phyloP scores from a whole-genome alignment of 2,888 invertebrate species.

The Acanthopleura granulata region DNA sequence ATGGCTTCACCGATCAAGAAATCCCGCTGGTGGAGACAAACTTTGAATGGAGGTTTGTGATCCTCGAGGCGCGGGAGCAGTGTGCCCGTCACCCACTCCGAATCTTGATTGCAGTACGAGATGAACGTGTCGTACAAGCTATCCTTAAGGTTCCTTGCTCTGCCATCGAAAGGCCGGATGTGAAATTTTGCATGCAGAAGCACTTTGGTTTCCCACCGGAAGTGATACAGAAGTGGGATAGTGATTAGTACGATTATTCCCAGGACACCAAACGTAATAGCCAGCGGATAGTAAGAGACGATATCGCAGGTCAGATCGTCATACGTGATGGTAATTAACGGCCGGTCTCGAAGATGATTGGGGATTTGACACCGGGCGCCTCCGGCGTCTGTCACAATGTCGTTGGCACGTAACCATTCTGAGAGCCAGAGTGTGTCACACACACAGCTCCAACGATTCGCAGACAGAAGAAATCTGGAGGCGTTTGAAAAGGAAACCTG shows the following conservation, averaged over 20 bases:
- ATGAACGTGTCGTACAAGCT: conserved; percentile 2
- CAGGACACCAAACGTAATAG: not conserved
- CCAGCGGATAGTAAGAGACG: not conserved
- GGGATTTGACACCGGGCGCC: not conserved
- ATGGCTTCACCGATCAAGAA: not conserved
- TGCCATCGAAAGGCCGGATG: conserved; percentile 12
- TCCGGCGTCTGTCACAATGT: not conserved
- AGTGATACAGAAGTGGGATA: not conserved
- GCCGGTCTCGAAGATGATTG: not conserved
- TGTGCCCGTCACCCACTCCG: not conserved
- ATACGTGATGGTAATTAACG: not conserved
- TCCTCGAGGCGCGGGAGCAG: not conserved
- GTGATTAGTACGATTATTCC: not conserved
- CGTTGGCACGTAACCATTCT: not conserved
- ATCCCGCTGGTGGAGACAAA: not conserved
- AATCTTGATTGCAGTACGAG: not conserved
- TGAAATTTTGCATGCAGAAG: not conserved
- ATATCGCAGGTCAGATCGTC: not conserved
- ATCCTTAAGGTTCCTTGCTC: not conserved
- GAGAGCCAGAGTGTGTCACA: not conserved
- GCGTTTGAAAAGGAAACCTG: not conserved
- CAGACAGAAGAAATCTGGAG: not conserved
- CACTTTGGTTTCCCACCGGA: not conserved
- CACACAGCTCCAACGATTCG: not conserved
- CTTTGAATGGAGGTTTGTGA: not conserved